These are phyloP conservation scores for Ostrea denselamellosa DNA, from an alignment of 1,140 invertebrate genomes.

Conservation along the genomic window DNA sequence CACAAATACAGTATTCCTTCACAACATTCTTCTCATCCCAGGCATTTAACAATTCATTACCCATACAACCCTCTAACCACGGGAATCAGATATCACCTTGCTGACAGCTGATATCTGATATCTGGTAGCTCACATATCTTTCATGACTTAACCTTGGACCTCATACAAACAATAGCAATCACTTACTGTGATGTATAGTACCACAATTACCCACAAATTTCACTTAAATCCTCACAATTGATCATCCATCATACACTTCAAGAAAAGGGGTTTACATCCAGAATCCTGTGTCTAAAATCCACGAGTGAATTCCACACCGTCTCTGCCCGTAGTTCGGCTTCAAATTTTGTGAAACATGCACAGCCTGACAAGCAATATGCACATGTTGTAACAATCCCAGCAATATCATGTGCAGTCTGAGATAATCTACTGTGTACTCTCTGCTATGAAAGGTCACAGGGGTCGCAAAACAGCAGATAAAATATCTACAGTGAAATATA, in stretches of 20 bases:
- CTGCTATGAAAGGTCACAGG: background rate
- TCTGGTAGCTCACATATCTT: slow-evolving; percentile 14
- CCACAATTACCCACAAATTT: slow-evolving; percentile 17
- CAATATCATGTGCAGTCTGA: slow-evolving; percentile 35
- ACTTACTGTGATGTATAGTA: slow-evolving; percentile 25
- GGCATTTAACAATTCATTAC: slow-evolving; percentile 23
- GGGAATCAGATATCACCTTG: slow-evolving; percentile 23
- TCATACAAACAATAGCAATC: slow-evolving; percentile 17
- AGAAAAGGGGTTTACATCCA: background rate
- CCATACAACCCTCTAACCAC: background rate
- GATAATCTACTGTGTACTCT: slow-evolving; percentile 37
- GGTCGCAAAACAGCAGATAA: slow-evolving; percentile 40
- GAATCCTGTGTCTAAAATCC: background rate
- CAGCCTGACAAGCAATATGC: slow-evolving; percentile 36
- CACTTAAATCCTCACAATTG: slow-evolving; percentile 14
- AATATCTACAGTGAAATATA: slow-evolving; percentile 38
- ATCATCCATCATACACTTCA: slow-evolving; percentile 13
- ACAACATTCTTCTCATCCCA: background rate
- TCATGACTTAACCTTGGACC: slow-evolving; percentile 18
- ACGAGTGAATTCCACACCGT: slow-evolving; percentile 11
- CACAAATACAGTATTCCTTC: background rate
- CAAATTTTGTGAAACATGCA: slow-evolving; percentile 38
- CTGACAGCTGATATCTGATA: slow-evolving; percentile 36
- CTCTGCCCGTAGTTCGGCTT: slow-evolving; percentile 30
- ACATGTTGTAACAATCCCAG: slow-evolving; percentile 40